Conservation (phyloP, 2,797 vertebrate genomes). For the Spinus olivaceus region DNA sequence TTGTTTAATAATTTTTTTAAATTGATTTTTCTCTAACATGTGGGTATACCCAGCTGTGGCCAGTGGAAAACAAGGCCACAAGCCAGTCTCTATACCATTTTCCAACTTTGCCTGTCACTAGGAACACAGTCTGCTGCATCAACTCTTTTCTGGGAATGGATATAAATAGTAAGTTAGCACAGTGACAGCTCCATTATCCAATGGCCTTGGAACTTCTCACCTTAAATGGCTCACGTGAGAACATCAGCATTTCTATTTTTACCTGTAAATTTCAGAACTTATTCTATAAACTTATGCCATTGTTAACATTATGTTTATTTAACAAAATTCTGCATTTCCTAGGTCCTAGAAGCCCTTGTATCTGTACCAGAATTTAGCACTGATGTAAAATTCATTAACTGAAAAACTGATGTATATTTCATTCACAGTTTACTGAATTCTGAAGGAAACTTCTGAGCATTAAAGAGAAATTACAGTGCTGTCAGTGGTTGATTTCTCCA, state of each 20-base stretch:
- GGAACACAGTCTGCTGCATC: background rate
- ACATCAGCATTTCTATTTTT: background rate
- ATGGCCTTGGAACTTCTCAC: background rate
- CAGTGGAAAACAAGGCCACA: background rate
- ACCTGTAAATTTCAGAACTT: background rate
- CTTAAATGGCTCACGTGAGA: background rate
- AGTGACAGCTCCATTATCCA: background rate
- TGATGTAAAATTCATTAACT: background rate
- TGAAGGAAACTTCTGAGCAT: background rate
- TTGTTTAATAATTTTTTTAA: background rate
- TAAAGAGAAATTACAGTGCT: background rate
- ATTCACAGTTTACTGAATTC: background rate
- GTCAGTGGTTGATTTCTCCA: background rate
- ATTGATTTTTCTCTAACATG: background rate
- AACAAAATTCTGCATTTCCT: background rate
- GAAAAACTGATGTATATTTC: background rate
- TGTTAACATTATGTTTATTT: background rate
- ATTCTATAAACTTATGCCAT: background rate
- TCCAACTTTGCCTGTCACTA: background rate
- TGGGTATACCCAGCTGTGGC: background rate
- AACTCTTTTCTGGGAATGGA: background rate
- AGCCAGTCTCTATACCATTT: rapidly evolving
- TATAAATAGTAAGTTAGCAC: background rate
- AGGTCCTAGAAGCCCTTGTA: background rate
- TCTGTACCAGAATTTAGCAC: background rate